These are phyloP conservation scores for Lithophane semibrunnea DNA, from an alignment of 2,888 invertebrate species.

Conservation along the genomic window DNA sequence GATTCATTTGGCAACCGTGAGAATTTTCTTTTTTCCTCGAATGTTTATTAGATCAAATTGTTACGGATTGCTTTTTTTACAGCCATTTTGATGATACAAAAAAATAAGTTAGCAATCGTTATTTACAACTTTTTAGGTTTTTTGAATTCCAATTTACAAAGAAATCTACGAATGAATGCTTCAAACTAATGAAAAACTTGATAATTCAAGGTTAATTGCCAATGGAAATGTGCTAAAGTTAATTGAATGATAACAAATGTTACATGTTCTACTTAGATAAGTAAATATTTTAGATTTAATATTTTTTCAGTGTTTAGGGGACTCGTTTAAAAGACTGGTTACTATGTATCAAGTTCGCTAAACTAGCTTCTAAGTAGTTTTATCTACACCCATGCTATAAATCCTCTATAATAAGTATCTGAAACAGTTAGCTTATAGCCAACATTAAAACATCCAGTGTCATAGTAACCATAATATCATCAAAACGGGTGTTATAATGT, in stretches of 20 bases:
- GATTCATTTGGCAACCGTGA: slow-evolving; percentile 20
- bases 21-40: slow-evolving; percentile 8
- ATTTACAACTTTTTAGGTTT: neutral
- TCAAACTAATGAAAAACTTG: slow-evolving; percentile 28
- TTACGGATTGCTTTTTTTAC: slow-evolving; percentile 12
- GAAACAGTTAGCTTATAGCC: too few species aligned
- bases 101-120: neutral
- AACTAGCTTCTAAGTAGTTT: too few species aligned
- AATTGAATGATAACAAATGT: slow-evolving; percentile 17
- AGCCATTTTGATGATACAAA: neutral
- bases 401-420: too few species aligned
- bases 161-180: neutral
- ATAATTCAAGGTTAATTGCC: slow-evolving; percentile 10
- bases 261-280: neutral
- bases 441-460: too few species aligned
- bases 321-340: neutral
- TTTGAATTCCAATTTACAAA: slow-evolving; percentile 7
- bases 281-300: neutral
- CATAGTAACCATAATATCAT: too few species aligned
- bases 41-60: slow-evolving; percentile 32
- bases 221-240: slow-evolving; percentile 17
- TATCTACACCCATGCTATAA: too few species aligned
- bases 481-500: too few species aligned
- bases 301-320: neutral
- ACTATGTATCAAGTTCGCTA: neutral